Base-by-base conservation (phyloP, 2,797 vertebrate genomes). In the Anguilla marmorata region DNA sequence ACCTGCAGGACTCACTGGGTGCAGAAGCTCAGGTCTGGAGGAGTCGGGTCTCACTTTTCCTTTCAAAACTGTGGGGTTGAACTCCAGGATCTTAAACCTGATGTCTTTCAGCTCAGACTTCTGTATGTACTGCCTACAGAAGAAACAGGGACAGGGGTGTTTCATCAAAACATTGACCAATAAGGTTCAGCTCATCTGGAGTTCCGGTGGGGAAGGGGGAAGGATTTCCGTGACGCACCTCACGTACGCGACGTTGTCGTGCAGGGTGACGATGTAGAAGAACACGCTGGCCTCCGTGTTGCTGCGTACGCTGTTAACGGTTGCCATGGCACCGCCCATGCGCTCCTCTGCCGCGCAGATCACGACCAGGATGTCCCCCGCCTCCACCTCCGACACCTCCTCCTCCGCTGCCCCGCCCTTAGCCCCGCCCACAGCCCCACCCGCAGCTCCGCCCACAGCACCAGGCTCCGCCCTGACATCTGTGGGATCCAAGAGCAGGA, bases 21-120 rank as follows among this genome's bases (percentile, higher is more conserved):
- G 98, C 14, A 99, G 94, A 54, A 99, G 93, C 37, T 99, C 98
- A 0, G 99, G 99, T 56, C 97, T 95, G 0, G 98, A 94, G 0
- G 98, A 96, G 88, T 98, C 97, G 7, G 96, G 97, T 91, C 97
- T 97, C 89, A 99, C 97, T 94, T 99, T 99, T 88, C 97, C 98
- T 93, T 95, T 96, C 4, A 99, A 95, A 27, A 98, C 96, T 95
- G 96, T 95, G 0, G 98, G 98, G 91, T 99, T 99, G 93, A 99
- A 99, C 91, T 99, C 99, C 91, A 99, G 90, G 8, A 98, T 95
- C 92, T 96, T 98, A 92, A 97, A 99, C 85, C 94, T 96, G 91
- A 99, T 98, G 88, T 95, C 94, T 92, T 95, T 98, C 89, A 99
- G 94, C 91, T 96, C 96, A 33, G 97, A 97, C 91, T 95, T 97